Evolutionary conservation across 2,797 vertebrate genomes (phyloP).

Genomic region (Amniataba percoides): DNA sequence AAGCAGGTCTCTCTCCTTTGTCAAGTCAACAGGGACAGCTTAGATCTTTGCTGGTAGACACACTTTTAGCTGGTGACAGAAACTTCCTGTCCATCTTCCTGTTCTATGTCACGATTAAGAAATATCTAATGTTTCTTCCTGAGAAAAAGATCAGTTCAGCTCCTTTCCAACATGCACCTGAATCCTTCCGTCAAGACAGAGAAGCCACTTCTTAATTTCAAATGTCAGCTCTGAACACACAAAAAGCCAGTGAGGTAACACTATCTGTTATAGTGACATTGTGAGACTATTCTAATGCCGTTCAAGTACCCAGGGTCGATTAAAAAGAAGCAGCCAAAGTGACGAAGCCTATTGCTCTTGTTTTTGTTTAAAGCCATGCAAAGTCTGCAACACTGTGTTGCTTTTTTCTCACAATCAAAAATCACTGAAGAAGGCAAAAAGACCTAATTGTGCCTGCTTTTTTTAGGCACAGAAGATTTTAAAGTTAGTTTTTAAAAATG

Average conservation of each 20-base stretch:
- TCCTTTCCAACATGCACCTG: neutral
- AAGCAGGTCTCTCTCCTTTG: slow-evolving; percentile 27
- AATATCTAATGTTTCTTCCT: neutral
- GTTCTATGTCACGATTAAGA: neutral
- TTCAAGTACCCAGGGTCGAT: neutral
- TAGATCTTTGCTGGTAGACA: neutral
- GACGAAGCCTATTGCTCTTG: no score
- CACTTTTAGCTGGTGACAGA: neutral
- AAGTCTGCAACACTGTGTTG: neutral
- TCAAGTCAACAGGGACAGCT: slow-evolving; percentile 27
- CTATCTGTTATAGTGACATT: neutral
- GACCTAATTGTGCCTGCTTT: neutral
- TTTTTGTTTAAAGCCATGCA: neutral
- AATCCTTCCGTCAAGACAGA: no score
- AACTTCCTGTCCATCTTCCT: neutral
- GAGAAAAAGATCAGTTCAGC: neutral
- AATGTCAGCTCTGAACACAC: neutral
- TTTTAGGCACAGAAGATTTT: neutral
- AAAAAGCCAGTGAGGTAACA: neutral
- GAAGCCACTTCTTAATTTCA: neutral
- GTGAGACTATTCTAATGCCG: neutral
- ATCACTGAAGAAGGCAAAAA: no score
- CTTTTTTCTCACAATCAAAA: no score
- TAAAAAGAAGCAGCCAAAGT: neutral
- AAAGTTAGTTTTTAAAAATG: neutral